A percentile compares a stretch with the other conserved stretches of the same genome.
phyloP scores from a whole-genome alignment of 1,140 invertebrate species.

The Drosophila ananassae region DNA sequence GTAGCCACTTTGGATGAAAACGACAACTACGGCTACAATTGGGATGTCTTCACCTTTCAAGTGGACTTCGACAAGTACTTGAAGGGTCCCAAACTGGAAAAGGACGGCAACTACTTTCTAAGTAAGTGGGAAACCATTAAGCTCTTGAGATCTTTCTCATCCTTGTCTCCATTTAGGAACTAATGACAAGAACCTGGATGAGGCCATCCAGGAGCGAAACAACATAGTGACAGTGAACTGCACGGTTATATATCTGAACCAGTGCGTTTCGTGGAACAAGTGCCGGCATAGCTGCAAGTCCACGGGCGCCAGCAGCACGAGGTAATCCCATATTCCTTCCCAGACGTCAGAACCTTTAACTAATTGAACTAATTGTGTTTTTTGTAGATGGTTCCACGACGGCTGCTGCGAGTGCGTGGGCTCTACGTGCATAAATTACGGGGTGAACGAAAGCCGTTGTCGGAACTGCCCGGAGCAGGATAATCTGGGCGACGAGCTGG shows the following conservation, averaged over 20 bases:
- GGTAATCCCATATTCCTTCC: slow-evolving; percentile 42
- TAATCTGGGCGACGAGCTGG: slow-evolving; percentile 62
- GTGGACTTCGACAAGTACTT: slow-evolving; percentile 87
- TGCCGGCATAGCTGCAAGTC: slow-evolving; percentile 84
- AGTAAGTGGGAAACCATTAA: slow-evolving; percentile 48
- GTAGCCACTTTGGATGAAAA: slow-evolving; percentile 87
- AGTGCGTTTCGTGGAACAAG: slow-evolving; percentile 95
- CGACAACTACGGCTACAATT: slow-evolving; percentile 85
- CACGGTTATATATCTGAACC: slow-evolving; percentile 95
- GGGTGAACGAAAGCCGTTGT: slow-evolving; percentile 91
- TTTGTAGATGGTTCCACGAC: slow-evolving; percentile 95
- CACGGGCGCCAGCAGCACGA: slow-evolving; percentile 79
- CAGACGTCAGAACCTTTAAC: neutral
- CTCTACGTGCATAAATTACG: slow-evolving; percentile 95
- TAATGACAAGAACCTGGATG: slow-evolving; percentile 74
- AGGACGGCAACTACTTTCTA: slow-evolving; percentile 74
- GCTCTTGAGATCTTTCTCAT: neutral
- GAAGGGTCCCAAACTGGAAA: slow-evolving; percentile 74
- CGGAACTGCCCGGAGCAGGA: slow-evolving; percentile 75
- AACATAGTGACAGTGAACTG: slow-evolving; percentile 91
- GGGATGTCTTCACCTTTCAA: slow-evolving; percentile 92
- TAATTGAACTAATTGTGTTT: neutral
- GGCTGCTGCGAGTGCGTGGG: slow-evolving; percentile 98
- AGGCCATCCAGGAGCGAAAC: slow-evolving; percentile 83
- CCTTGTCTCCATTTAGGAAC: slow-evolving; percentile 13